A percentile compares a stretch with the other conserved stretches of the same genome.
Conservation (phyloP, 1,140 invertebrate genomes). For the Bombus impatiens region DNA sequence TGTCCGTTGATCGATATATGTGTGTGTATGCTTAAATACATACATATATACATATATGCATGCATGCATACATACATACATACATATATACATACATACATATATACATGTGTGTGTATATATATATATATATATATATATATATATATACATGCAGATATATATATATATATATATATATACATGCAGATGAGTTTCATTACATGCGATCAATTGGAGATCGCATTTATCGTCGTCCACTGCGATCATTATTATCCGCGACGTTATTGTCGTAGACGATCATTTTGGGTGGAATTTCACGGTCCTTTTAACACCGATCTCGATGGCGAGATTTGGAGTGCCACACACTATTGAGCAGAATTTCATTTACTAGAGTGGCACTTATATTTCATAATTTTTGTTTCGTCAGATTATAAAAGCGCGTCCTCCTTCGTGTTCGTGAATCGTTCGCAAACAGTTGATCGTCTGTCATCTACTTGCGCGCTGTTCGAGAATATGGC, state of each 20-base stretch:
- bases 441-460: neutral
- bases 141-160: neutral
- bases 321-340: neutral
- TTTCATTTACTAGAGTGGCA: neutral
- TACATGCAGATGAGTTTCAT: neutral
- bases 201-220: constrained; percentile 9
- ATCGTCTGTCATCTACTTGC: neutral
- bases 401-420: neutral
- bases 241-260: neutral
- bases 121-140: too few relatives aligned
- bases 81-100: too few relatives aligned
- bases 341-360: neutral
- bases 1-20: neutral
- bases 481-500: neutral
- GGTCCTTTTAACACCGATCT: neutral
- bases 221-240: constrained; percentile 24
- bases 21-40: neutral
- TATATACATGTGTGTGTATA: too few relatives aligned
- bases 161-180: neutral
- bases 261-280: neutral
- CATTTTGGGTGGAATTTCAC: neutral
- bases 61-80: neutral
- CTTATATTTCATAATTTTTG: neutral
- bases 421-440: rapidly evolving
- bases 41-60: too few relatives aligned